These are phyloP conservation scores for Pomatostomus ruficeps DNA, from an alignment of 2,113 vertebrate genomes.

Conservation along the genomic window DNA sequence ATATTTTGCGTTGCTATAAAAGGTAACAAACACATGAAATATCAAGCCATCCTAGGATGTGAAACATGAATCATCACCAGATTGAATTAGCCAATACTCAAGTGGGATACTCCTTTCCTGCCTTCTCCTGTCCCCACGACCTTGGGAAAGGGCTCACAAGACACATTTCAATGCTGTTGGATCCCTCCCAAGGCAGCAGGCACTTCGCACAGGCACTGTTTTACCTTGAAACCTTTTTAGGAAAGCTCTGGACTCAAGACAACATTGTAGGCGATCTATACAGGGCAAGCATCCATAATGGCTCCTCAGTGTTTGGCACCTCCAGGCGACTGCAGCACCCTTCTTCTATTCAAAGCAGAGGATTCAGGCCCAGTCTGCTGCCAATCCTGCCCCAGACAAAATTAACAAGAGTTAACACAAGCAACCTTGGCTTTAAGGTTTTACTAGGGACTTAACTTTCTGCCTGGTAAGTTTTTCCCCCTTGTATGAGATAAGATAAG, in stretches of 20 bases:
- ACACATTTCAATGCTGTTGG: background rate
- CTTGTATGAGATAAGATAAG: background rate
- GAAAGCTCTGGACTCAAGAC: background rate
- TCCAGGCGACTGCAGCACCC: background rate
- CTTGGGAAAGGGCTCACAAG: background rate
- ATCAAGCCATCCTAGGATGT: background rate
- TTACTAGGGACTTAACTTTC: background rate
- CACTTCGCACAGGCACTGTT: background rate
- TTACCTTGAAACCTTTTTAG: constrained; percentile 23
- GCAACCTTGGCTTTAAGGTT: background rate
- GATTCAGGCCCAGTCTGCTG: background rate
- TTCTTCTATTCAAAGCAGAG: background rate
- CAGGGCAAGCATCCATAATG: background rate
- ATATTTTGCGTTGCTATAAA: background rate
- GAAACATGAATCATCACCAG: constrained; percentile 22
- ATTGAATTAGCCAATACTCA: background rate
- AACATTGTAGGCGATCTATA: background rate
- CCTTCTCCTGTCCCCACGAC: background rate
- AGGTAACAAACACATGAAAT: constrained; percentile 9
- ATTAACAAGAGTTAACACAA: background rate
- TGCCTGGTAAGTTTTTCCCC: background rate
- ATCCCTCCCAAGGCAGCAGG: background rate
- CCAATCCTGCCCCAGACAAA: background rate
- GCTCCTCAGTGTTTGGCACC: background rate
- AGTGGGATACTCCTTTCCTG: constrained; percentile 49